These are phyloP conservation scores for Cinclus mexicanus DNA, from an alignment of 2,113 vertebrate genomes.

Conservation along the genomic window DNA sequence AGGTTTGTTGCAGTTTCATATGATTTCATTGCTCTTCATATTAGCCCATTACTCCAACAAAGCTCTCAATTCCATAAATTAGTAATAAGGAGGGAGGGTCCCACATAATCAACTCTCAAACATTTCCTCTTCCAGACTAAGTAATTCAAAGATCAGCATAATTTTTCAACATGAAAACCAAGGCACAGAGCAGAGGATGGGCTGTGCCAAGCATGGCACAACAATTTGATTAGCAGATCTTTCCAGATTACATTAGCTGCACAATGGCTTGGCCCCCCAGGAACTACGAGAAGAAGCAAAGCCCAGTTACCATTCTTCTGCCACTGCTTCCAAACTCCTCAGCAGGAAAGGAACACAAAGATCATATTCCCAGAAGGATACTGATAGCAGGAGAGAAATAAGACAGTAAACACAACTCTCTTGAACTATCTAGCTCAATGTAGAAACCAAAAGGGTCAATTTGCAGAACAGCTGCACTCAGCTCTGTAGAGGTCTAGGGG, in stretches of 20 bases:
- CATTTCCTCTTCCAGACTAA: not conserved
- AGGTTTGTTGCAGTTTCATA: not conserved
- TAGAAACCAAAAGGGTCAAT: not conserved
- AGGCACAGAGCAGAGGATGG: not conserved
- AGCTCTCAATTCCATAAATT: not conserved
- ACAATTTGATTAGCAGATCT: not conserved
- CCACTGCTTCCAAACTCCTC: not conserved
- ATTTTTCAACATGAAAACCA: not conserved
- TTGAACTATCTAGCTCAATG: not conserved
- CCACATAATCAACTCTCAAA: not conserved
- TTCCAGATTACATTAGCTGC: rapidly evolving
- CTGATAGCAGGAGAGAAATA: not conserved
- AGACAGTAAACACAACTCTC: not conserved
- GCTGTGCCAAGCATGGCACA: not conserved
- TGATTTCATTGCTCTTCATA: not conserved
- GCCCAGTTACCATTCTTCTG: not conserved
- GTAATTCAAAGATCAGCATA: not conserved
- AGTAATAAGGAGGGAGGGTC: not conserved
- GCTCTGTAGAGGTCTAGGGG: not conserved
- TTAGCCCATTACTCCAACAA: not conserved
- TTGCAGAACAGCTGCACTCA: not conserved
- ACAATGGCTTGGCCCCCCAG: not conserved
- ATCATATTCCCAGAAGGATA: not conserved
- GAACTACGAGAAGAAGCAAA: not conserved
- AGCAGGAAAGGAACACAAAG: not conserved